These are phyloP conservation scores for Acrobasis consociella DNA, from an alignment of 2,888 invertebrate genomes.

Conservation along the genomic window DNA sequence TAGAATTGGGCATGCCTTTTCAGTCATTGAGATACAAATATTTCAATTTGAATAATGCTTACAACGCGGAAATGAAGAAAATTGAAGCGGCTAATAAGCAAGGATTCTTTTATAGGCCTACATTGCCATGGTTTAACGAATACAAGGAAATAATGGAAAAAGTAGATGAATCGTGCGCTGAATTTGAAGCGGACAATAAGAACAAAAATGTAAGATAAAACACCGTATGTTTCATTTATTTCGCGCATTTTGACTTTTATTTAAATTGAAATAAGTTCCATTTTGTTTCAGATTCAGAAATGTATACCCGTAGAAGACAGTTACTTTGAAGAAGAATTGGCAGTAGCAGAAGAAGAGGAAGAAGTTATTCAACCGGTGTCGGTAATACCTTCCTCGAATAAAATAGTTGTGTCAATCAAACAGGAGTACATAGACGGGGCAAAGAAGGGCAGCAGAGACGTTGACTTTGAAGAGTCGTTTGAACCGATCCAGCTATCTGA, in stretches of 20 bases:
- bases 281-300: not conserved
- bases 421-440: constrained; percentile 17
- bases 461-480: constrained; percentile 8
- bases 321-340: constrained; percentile 2
- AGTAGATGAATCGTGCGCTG: constrained; percentile 8
- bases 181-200: not conserved
- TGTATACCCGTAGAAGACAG: not conserved
- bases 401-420: constrained; percentile 17
- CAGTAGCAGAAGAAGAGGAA: not conserved
- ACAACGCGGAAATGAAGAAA: constrained; percentile 30
- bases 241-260: no score
- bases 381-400: not conserved
- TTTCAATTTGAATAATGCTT: constrained; percentile 29
- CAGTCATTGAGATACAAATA: constrained; percentile 23
- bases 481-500: not conserved
- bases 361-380: not conserved
- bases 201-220: no score
- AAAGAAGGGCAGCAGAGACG: constrained; percentile 6
- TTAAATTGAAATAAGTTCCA: not conserved
- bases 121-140: constrained; percentile 29
- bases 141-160: constrained; percentile 25
- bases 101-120: constrained; percentile 31
- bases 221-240: no score
- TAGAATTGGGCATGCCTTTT: constrained; percentile 7
- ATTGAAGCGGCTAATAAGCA: constrained; percentile 26